These are phyloP conservation scores for Oryzaephilus surinamensis DNA, from an alignment of 1,140 invertebrate genomes.

Conservation along the genomic window DNA sequence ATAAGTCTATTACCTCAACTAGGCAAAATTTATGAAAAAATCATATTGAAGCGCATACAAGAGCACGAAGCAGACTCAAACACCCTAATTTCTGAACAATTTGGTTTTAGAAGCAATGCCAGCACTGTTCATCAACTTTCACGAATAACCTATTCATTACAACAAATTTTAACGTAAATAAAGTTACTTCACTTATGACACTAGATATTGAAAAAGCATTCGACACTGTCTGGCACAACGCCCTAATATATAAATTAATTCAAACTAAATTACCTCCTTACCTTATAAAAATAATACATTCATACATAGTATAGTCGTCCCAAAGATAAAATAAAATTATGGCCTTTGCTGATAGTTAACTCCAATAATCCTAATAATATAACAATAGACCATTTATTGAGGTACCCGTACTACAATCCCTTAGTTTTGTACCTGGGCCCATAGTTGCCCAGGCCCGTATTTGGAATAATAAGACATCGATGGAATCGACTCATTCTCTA, in stretches of 20 bases:
- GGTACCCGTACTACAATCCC: too few species aligned
- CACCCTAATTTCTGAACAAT: constrained; percentile 5
- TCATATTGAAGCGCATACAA: not conserved
- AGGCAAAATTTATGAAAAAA: constrained; percentile 3
- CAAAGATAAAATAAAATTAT: too few species aligned
- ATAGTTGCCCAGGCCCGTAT: too few species aligned
- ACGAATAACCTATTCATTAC: constrained; percentile 2
- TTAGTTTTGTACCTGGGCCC: too few species aligned
- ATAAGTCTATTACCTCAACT: not conserved
- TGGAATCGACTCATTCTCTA: too few species aligned
- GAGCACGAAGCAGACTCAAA: constrained; percentile 8
- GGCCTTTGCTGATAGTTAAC: too few species aligned
- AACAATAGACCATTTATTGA: too few species aligned
- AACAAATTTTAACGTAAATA: not conserved
- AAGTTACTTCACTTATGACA: not conserved
- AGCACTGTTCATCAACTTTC: not conserved
- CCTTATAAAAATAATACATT: constrained; percentile 18
- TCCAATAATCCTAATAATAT: too few species aligned
- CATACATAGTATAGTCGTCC: too few species aligned
- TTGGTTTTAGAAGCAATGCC: not conserved
- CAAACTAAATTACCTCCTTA: constrained; percentile 8
- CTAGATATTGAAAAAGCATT: constrained; percentile 18
- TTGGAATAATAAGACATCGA: too few species aligned
- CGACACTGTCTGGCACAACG: constrained; percentile 28
- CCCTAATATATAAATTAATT: constrained; percentile 25